A percentile compares a stretch with the other conserved stretches of the same genome.
phyloP scores from a whole-genome alignment of 1,140 invertebrate species.

The Drosophila parabipectinata region DNA sequence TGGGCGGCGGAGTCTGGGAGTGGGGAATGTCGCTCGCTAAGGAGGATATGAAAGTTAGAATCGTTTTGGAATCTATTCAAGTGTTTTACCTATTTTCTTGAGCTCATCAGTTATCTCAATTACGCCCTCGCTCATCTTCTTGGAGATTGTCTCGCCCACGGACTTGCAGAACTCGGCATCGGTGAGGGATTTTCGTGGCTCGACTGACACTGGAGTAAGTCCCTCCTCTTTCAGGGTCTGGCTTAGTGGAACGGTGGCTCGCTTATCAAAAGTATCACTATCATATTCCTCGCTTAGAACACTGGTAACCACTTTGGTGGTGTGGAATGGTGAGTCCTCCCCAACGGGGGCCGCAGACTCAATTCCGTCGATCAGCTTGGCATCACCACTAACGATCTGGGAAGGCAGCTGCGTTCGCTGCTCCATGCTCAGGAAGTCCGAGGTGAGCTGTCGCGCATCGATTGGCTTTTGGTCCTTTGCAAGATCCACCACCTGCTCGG shows the following conservation, averaged over 20 bases:
- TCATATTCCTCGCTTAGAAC: constrained; percentile 58
- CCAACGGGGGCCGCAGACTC: constrained; percentile 71
- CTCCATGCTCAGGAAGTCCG: constrained; percentile 70
- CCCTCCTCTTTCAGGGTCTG: constrained; percentile 50
- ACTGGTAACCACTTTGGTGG: constrained; percentile 60
- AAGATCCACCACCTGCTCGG: constrained; percentile 14
- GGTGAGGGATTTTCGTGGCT: constrained; percentile 79
- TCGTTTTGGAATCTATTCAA: neutral
- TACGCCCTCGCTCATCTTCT: constrained; percentile 83
- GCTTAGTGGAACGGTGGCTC: constrained; percentile 45
- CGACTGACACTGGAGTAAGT: constrained; percentile 57
- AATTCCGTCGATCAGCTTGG: constrained; percentile 60
- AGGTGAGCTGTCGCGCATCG: constrained; percentile 59
- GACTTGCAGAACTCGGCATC: constrained; percentile 83
- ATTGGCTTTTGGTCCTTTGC: constrained; percentile 12
- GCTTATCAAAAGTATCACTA: constrained; percentile 47
- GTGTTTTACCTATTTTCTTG: constrained; percentile 61
- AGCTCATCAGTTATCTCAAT: constrained; percentile 80
- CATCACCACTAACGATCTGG: constrained; percentile 13
- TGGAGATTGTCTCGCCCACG: constrained; percentile 81
- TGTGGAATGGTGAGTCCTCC: constrained; percentile 46
- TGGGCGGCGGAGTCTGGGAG: constrained; percentile 83
- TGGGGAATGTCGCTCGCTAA: constrained; percentile 78
- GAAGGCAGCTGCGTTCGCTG: constrained; percentile 56
- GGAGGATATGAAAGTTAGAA: neutral